Percentiles rank a stretch among this genome's conserved stretches.
phyloP scores from a whole-genome alignment of 2,888 invertebrate genomes.

The Rhogogaster chlorosoma region DNA sequence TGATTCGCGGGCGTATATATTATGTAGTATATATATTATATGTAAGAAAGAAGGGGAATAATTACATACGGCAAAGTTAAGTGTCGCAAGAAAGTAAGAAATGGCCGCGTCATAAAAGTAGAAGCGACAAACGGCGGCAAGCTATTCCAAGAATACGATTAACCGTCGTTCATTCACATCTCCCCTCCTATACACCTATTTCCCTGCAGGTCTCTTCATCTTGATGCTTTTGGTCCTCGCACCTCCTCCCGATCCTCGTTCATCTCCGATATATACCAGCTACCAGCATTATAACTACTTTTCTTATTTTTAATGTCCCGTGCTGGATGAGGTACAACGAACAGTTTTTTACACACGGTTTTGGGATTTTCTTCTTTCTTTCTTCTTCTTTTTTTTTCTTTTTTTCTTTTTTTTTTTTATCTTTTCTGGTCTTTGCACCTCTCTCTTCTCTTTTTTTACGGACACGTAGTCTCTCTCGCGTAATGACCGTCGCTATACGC shows the following conservation, averaged over 20 bases:
- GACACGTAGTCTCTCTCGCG: conserved; percentile 67
- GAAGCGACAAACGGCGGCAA: conserved; percentile 35
- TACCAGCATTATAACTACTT: background rate
- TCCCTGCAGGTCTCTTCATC: background rate
- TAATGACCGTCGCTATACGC: conserved; percentile 67
- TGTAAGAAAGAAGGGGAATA: background rate
- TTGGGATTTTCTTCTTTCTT: background rate
- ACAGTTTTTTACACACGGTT: background rate
- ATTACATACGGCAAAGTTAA: conserved; percentile 26
- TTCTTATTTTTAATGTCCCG: background rate
- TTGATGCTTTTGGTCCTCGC: background rate
- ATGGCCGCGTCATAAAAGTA: conserved; percentile 37
- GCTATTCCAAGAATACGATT: conserved; percentile 51
- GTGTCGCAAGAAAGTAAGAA: conserved; percentile 38
- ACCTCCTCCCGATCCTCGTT: conserved; percentile 5
- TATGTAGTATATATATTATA: no score
- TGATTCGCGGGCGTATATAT: no score
- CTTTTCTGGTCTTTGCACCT: conserved; percentile 38
- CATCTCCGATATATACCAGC: conserved; percentile 19
- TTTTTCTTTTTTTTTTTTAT: background rate
- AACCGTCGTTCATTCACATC: conserved; percentile 52
- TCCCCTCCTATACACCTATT: conserved; percentile 15
- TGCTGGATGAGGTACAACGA: background rate
- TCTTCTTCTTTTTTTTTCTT: conserved; percentile 13
- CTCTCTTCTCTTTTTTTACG: conserved; percentile 62